phyloP scores from a whole-genome alignment of 1,140 invertebrate species.

The Megathymus violae region DNA sequence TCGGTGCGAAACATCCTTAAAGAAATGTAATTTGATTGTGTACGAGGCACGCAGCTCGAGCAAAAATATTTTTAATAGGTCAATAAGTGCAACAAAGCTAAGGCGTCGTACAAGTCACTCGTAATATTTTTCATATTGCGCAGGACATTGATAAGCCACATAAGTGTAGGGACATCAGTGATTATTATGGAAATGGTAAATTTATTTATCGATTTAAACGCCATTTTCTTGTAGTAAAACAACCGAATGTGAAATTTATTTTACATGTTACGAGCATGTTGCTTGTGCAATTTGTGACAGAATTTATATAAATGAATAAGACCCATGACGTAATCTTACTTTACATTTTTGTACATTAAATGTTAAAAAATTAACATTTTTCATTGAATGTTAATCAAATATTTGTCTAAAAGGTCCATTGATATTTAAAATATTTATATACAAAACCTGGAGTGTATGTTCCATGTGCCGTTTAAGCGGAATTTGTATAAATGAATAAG shows the following conservation, averaged over 20 bases:
- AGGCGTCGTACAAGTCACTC: too few relatives aligned
- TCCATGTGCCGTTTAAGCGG: slow-evolving; percentile 6
- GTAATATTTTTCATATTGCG: background rate
- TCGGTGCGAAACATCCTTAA: background rate
- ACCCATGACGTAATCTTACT: background rate
- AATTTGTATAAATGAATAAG: slow-evolving; percentile 24
- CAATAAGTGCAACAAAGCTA: background rate
- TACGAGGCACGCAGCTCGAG: background rate
- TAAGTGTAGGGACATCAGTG: background rate
- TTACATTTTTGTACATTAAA: too few relatives aligned
- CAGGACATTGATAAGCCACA: background rate
- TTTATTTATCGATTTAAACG: background rate
- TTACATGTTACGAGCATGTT: background rate
- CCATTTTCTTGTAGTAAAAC: background rate
- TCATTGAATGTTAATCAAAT: too few relatives aligned
- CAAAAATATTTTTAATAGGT: background rate
- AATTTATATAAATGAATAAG: background rate
- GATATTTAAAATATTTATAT: too few relatives aligned
- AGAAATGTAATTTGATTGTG: background rate
- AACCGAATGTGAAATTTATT: background rate
- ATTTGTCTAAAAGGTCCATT: too few relatives aligned
- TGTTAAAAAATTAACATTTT: too few relatives aligned
- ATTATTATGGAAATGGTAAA: background rate
- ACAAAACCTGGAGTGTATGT: slow-evolving; percentile 14
- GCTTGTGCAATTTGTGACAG: background rate